phyloP scores from a whole-genome alignment of 2,888 invertebrate species.

The Meteorus cinctellus region DNA sequence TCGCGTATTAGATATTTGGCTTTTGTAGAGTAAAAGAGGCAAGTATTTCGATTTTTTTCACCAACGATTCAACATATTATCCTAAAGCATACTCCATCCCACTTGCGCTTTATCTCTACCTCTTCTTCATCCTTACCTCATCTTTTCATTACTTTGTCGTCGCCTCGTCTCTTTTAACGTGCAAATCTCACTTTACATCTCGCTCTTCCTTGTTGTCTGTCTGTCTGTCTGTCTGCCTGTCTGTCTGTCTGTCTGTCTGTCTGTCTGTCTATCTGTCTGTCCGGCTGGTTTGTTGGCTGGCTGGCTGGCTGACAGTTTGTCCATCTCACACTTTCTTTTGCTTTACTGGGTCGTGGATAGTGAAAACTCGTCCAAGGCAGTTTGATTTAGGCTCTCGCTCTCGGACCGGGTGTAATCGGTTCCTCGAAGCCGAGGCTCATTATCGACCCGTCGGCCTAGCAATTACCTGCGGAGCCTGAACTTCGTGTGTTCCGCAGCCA shows the following conservation, averaged over 20 bases:
- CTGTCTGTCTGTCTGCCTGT: no score
- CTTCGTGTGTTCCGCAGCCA: conserved; percentile 62
- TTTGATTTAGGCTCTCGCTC: conserved; percentile 64
- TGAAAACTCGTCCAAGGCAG: conserved; percentile 34
- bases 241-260: no score
- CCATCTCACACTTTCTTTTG: neutral
- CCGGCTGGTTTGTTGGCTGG: no score
- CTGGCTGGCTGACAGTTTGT: no score
- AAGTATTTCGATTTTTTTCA: conserved; percentile 19
- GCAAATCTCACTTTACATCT: conserved; percentile 27
- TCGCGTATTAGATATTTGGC: conserved; percentile 35
- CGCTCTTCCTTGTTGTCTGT: conserved; percentile 21
- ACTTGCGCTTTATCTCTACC: no score
- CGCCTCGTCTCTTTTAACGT: conserved; percentile 18
- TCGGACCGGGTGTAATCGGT: conserved; percentile 72
- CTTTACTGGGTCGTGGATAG: conserved; percentile 40
- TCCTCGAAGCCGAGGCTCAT: conserved; percentile 73
- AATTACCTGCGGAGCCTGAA: conserved; percentile 72
- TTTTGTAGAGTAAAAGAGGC: conserved; percentile 46
- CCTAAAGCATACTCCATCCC: no score
- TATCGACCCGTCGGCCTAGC: conserved; percentile 74
- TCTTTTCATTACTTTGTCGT: neutral
- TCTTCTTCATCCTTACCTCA: neutral
- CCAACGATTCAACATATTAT: no score
- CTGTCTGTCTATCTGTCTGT: no score